Evolutionary conservation across 2,797 vertebrate genomes (phyloP).

Genomic region (Chloroceryle amazona): DNA sequence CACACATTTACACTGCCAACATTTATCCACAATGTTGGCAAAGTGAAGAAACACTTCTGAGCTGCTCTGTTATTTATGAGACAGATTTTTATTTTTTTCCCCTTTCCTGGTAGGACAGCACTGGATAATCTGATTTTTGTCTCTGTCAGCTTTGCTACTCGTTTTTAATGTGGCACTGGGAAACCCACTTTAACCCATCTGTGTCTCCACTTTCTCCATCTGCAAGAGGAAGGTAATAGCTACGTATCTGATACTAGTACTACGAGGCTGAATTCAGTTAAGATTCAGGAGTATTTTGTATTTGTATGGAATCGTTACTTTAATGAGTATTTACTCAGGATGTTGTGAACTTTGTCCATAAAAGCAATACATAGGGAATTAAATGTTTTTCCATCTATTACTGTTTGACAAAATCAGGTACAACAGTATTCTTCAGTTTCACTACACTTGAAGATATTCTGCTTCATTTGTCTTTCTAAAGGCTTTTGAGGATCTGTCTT

Average conservation of each 20-base stretch:
- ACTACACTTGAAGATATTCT: background rate
- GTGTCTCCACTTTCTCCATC: background rate
- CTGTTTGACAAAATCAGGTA: background rate
- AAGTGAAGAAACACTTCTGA: constrained; percentile 49
- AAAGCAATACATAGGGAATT: background rate
- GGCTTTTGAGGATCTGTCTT: background rate
- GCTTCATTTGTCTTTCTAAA: background rate
- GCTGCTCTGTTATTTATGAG: constrained; percentile 58
- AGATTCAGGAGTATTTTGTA: background rate
- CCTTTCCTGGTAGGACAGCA: background rate
- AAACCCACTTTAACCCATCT: background rate
- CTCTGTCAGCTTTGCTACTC: background rate
- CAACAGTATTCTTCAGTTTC: background rate
- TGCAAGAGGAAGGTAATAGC: background rate
- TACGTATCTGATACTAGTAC: background rate
- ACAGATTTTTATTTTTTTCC: background rate
- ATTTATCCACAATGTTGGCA: constrained; percentile 65
- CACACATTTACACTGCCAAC: constrained; percentile 62
- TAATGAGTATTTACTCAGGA: background rate
- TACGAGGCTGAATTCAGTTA: background rate
- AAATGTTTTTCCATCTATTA: background rate
- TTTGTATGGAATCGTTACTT: background rate
- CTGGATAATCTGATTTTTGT: constrained; percentile 40
- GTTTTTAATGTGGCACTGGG: background rate
- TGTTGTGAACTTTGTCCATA: background rate